Base-by-base conservation (phyloP, 1,140 invertebrate species). In the Pseudomyrmex pallidus region DNA sequence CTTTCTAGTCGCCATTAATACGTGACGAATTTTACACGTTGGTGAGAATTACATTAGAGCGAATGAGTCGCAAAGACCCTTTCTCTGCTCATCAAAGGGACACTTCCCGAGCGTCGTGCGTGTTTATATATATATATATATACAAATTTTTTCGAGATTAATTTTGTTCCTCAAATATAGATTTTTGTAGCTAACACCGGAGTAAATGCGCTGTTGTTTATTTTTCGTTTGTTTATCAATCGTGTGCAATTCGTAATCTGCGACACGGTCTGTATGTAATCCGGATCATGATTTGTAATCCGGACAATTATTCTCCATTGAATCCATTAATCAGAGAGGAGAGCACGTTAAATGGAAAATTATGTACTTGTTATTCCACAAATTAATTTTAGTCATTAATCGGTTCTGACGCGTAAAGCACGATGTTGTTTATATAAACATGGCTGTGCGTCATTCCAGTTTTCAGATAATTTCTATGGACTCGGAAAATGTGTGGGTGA, bases 11-110 rank as follows among this genome's bases (percentile, higher is more conserved):
- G n/a, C 73, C 73, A 78, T 87, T 82, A 82, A 73, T 83, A 90
- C 59, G 88, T 90, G 89, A 89, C 88, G 82, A 90, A 90, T 90
- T 84, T 90, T 87, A 90, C 89, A 90, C 88, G 54, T 59, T 70
- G 72, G 88, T 90, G 89, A 88, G 83, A 90, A 90, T 90, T 74
- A 89, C 82, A 88, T 90, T 90, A 90, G 88, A 84, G 76, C 72
- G 87, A 67, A 88, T 83, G 84, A 88, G 82, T 84, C 46, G 82
- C 74, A 59, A 77, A 50, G 83, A 67, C 74, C 74, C 76, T 87
- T 76, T 54, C 35, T 48, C 50, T 44, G 44, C 85, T 72, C 74
- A 87, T 87, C 76, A 84, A 80, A 87, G 82, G 82, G 74, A 84
- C 86, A 87, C 64, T 84, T 87, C 67, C 57, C 74, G 68, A 50